These are phyloP conservation scores for Cryptocheilus praepositus DNA, from an alignment of 2,888 invertebrate genomes.

Conservation along the genomic window DNA sequence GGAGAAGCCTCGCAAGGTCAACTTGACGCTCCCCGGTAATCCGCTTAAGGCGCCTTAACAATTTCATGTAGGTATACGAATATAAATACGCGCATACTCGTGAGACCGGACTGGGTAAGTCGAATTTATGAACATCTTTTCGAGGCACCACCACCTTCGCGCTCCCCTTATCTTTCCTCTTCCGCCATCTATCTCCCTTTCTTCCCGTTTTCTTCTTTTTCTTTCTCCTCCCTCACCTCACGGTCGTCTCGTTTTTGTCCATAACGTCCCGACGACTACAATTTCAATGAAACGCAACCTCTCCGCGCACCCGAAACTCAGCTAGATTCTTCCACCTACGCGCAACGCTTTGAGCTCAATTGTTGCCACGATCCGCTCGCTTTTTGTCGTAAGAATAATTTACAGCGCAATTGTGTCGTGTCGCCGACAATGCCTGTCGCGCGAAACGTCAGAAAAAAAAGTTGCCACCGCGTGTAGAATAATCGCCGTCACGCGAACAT, in stretches of 20 bases:
- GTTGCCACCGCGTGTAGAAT: no score
- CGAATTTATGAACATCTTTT: slow-evolving; percentile 66
- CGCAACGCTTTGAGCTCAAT: no score
- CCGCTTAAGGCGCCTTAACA: slow-evolving; percentile 69
- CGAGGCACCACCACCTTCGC: slow-evolving; percentile 32
- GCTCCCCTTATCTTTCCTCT: slow-evolving; percentile 6
- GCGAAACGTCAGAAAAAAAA: no score
- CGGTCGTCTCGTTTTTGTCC: slow-evolving; percentile 27
- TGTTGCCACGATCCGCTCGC: no score
- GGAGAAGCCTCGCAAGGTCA: slow-evolving; percentile 66
- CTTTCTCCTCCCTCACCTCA: background rate
- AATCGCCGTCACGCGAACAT: no score
- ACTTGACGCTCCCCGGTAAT: slow-evolving; percentile 65
- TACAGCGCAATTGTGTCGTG: no score
- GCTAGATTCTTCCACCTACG: slow-evolving; percentile 11
- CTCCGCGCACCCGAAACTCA: slow-evolving; percentile 15
- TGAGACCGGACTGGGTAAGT: slow-evolving; percentile 56
- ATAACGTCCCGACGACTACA: slow-evolving; percentile 18
- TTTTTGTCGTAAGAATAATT: no score
- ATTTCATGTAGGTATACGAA: slow-evolving; percentile 60
- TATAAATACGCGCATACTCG: slow-evolving; percentile 52
- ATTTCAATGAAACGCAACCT: slow-evolving; percentile 20
- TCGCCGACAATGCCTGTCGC: no score
- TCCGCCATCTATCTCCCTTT: slow-evolving; percentile 25
- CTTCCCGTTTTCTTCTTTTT: no score